These are phyloP conservation scores for Zoroaster sp. DNA, from an alignment of 53 echinoderm and acorn worm genomes.

Conservation along the genomic window DNA sequence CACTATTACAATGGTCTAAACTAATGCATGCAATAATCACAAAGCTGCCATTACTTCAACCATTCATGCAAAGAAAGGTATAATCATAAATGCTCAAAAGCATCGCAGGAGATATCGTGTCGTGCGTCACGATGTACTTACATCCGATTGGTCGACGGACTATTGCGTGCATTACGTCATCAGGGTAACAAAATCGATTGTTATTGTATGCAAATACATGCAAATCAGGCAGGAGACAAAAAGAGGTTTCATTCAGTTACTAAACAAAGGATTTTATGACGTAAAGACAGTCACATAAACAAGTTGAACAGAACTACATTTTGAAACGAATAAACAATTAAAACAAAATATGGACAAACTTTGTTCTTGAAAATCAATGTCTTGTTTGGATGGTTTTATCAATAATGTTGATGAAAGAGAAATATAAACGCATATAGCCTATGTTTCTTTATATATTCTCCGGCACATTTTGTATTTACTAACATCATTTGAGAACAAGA, in stretches of 20 bases:
- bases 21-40: constrained; percentile 23
- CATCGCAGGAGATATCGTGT: background rate
- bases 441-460: too few species aligned
- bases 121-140: constrained; percentile 60
- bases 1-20: background rate
- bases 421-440: too few species aligned
- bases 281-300: background rate
- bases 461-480: too few species aligned
- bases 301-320: background rate
- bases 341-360: too few species aligned
- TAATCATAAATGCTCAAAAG: background rate
- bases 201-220: constrained; percentile 49
- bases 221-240: constrained; percentile 58
- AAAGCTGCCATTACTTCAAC: background rate
- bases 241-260: constrained; percentile 44
- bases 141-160: constrained; percentile 71
- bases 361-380: too few species aligned
- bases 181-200: constrained; percentile 60
- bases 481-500: too few species aligned
- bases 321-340: too few species aligned
- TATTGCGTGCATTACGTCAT: constrained; percentile 71
- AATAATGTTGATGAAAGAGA: too few species aligned
- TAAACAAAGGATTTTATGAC: background rate
- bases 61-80: background rate
- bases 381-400: too few species aligned